Conservation (phyloP, 2,888 invertebrate genomes). For the Hetaerina titia region DNA sequence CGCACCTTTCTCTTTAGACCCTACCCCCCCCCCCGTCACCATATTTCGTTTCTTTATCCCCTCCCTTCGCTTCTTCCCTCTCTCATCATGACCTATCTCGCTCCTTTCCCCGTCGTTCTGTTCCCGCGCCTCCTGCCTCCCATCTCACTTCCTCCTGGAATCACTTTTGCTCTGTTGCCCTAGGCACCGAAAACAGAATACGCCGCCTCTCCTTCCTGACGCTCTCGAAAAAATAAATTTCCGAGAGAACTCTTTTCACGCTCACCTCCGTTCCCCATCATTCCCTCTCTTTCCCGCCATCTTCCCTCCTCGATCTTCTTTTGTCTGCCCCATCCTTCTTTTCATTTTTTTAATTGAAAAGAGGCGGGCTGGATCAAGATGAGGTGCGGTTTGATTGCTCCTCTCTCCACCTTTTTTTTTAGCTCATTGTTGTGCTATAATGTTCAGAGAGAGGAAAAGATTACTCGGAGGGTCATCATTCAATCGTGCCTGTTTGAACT, state of each 20-base stretch:
- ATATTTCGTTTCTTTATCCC: background rate
- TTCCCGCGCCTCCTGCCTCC: background rate
- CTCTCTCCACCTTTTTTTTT: background rate
- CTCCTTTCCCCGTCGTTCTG: background rate
- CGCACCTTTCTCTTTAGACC: background rate
- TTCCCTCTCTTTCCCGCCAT: background rate
- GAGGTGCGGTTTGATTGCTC: background rate
- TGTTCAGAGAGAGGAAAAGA: background rate
- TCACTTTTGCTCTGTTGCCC: background rate
- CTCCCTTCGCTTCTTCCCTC: background rate
- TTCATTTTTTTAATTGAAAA: conserved; percentile 17
- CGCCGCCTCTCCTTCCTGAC: background rate
- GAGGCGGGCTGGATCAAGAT: background rate
- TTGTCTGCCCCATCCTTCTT: background rate
- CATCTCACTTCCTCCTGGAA: background rate
- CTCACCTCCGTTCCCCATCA: background rate
- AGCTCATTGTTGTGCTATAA: background rate
- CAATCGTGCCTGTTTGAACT: background rate
- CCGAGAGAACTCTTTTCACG: background rate
- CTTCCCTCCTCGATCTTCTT: background rate
- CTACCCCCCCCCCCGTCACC: background rate
- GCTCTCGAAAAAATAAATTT: background rate
- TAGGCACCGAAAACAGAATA: background rate
- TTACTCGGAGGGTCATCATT: background rate
- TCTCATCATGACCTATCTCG: background rate